Evolutionary conservation across 2,888 invertebrate genomes (phyloP), one percentile per base, ranked within the genome.

Genomic region (Morinoia aosen): DNA sequence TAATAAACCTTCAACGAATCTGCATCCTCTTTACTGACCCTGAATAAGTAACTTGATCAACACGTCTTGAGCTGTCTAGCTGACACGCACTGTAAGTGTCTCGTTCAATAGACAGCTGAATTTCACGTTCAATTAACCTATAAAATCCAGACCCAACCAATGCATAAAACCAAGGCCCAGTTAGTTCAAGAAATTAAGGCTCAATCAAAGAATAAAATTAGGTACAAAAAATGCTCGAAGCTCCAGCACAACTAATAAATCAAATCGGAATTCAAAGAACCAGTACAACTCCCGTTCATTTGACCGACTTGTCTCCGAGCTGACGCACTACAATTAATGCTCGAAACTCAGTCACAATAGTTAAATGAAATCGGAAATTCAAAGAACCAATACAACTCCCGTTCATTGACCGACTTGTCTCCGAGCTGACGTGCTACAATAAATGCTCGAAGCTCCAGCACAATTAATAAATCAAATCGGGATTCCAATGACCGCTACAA

Each of bases 351-450:
- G 64, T 12, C 25, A 19, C 64, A 64, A 64, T 5, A 16, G 25
- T n/a, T n/a, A n/a, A n/a, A n/a, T n/a, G n/a, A n/a, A n/a, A n/a
- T n/a, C n/a, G n/a, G 14, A 58, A 58, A 12, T 58, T 14, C 58
- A 10, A 14, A 12, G 10, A 10, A 58, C 58, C 58, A 10, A 12
- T 12, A 10, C 58, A 58, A 58, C 58, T 58, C 14, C 58, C 58
- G 11, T 14, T 10, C 64, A 58, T 96, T 95, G 19, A 96, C 96
- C 95, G 96, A 96, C 90, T 96, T 96, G 58, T 96, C 96, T 56
- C 96, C 96, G 19, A 96, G 95, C 95, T 96, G 96, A 33, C 96
- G 61, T 11, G 96, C 96, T n/a, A 96, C 96, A 57, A 96, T 96
- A n/a, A n/a, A n/a, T n/a, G n/a, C 61, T 61, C 19, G 19, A 61